These are phyloP conservation scores for Diorhabda carinulata DNA, from an alignment of 1,140 invertebrate genomes.

Conservation along the genomic window DNA sequence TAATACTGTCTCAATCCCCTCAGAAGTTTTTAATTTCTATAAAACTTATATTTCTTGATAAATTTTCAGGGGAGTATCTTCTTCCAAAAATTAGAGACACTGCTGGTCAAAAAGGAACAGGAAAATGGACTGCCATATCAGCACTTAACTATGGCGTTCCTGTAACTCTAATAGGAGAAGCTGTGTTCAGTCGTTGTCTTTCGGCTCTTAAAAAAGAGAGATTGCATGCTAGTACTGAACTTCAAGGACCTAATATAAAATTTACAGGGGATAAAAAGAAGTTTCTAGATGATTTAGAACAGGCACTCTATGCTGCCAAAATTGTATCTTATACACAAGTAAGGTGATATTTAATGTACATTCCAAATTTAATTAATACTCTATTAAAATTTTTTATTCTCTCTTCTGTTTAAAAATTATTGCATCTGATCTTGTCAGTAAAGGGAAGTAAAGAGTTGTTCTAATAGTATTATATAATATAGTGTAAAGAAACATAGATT, in stretches of 20 bases:
- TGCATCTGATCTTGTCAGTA: too few species aligned
- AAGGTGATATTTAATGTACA: neutral
- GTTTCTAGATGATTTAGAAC: conserved; percentile 71
- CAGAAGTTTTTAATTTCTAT: too few species aligned
- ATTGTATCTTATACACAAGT: conserved; percentile 98
- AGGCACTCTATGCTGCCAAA: conserved; percentile 95
- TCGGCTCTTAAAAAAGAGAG: conserved; percentile 79
- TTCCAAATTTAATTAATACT: neutral
- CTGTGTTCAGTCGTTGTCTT: conserved; percentile 94
- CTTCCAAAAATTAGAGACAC: conserved; percentile 92
- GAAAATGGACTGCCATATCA: conserved; percentile 98
- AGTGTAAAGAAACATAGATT: too few species aligned
- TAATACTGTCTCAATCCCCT: too few species aligned
- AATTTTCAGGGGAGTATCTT: conserved; percentile 57
- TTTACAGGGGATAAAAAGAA: conserved; percentile 69
- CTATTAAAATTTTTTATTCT: neutral
- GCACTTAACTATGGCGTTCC: conserved; percentile 95
- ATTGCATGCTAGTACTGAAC: conserved; percentile 70
- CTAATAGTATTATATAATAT: too few species aligned
- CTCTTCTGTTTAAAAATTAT: too few species aligned
- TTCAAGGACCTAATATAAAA: conserved; percentile 65
- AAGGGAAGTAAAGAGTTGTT: too few species aligned
- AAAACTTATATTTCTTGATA: too few species aligned
- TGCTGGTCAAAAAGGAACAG: conserved; percentile 98
- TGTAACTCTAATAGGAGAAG: conserved; percentile 96